These are phyloP conservation scores for Cherax destructor DNA, from an alignment of 1,140 invertebrate genomes.

Conservation along the genomic window DNA sequence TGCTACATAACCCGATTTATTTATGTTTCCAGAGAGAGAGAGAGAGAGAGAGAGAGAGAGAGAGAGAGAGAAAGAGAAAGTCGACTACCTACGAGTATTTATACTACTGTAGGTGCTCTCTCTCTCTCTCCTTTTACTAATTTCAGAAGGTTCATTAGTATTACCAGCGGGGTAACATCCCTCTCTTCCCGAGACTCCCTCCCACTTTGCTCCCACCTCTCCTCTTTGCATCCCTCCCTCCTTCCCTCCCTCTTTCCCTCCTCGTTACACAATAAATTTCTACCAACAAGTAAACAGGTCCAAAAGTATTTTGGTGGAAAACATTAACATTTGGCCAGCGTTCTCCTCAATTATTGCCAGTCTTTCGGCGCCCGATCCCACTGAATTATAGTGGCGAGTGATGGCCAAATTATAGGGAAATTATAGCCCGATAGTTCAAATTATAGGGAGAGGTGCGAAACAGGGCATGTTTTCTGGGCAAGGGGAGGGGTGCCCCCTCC, in stretches of 20 bases:
- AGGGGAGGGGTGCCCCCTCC: background rate
- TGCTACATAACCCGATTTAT: too few relatives aligned
- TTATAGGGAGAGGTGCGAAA: conserved; percentile 55
- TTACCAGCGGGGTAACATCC: background rate
- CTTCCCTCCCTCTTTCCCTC: background rate
- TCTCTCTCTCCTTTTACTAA: background rate
- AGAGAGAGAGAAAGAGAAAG: too few relatives aligned
- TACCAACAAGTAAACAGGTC: conserved; percentile 46
- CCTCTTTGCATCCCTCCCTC: conserved; percentile 2
- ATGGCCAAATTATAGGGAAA: conserved; percentile 55
- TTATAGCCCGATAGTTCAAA: conserved; percentile 45
- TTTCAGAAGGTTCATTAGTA: too few relatives aligned
- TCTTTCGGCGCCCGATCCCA: conserved; percentile 54
- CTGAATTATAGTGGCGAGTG: conserved; percentile 55
- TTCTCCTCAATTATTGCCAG: conserved; percentile 34
- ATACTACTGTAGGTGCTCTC: too few relatives aligned
- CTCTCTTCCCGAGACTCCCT: conserved; percentile 10
- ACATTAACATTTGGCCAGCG: conserved; percentile 44
- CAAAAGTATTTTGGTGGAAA: conserved; percentile 34
- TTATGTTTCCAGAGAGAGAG: too few relatives aligned
- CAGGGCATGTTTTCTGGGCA: conserved; percentile 10
- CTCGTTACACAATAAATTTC: conserved; percentile 6
- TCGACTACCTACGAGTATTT: too few relatives aligned
- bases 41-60: too few relatives aligned
- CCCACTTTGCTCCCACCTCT: background rate